phyloP scores from a whole-genome alignment of 2,113 vertebrate species.

The Artemisiospiza belli region DNA sequence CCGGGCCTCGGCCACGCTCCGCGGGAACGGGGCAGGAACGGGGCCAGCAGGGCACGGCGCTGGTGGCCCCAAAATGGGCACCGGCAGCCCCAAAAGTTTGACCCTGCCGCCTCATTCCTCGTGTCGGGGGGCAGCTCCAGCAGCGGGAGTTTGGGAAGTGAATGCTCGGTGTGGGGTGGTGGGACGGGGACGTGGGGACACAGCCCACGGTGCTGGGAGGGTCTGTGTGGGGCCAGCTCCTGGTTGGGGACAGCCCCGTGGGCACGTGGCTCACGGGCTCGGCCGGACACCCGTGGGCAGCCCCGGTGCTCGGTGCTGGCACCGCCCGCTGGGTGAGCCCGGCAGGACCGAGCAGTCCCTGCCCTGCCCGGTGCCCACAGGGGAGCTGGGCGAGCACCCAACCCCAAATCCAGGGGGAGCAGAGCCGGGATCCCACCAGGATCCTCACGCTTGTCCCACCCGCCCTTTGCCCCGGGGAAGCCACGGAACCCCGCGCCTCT shows the following conservation, averaged over 20 bases:
- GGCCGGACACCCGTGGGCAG: neutral
- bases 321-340: neutral
- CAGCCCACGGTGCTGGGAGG: rapidly evolving
- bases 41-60: neutral
- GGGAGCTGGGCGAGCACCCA: neutral
- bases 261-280: neutral
- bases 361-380: neutral
- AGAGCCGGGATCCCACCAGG: neutral
- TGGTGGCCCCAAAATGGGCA: neutral
- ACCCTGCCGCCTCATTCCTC: neutral
- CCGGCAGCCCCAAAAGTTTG: neutral
- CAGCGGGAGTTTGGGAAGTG: neutral
- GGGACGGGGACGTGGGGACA: neutral
- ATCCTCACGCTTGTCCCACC: neutral
- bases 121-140: neutral
- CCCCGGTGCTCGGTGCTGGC: neutral
- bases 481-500: neutral
- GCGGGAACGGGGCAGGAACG: neutral
- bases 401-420: rapidly evolving
- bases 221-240: neutral
- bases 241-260: rapidly evolving
- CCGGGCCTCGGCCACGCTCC: neutral
- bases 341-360: neutral
- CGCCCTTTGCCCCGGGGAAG: neutral
- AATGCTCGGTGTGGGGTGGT: rapidly evolving